Percentiles rank a stretch among this genome's conserved stretches.
Conservation (phyloP, 2,797 vertebrate genomes). For the Rallus crepitans region DNA sequence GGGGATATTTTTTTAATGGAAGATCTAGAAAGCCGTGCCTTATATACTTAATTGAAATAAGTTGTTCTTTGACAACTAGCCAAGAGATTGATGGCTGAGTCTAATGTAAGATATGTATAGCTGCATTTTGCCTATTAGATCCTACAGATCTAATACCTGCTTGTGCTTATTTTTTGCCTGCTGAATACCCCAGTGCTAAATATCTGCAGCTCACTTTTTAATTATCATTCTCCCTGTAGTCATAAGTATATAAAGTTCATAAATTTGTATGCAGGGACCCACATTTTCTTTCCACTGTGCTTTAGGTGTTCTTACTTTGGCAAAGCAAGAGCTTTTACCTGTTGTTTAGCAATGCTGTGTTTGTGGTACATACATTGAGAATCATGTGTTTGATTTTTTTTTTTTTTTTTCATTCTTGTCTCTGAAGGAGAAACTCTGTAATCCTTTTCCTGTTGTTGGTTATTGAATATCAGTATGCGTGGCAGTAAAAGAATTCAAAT, state of each 20-base stretch:
- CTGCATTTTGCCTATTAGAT: background rate
- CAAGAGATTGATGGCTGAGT: background rate
- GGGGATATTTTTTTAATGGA: background rate
- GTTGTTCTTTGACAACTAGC: background rate
- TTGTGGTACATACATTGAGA: background rate
- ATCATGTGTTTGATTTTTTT: background rate
- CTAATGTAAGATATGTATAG: background rate
- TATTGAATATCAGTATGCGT: background rate
- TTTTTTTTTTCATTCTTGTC: slow-evolving; percentile 1
- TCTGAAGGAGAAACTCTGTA: background rate
- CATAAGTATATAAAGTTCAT: background rate
- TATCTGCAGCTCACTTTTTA: background rate
- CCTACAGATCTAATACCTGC: background rate
- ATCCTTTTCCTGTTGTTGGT: background rate
- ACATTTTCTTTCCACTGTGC: background rate
- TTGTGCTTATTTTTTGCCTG: background rate
- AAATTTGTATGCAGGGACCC: background rate
- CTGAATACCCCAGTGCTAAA: background rate
- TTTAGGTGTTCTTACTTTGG: background rate
- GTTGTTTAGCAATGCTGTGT: background rate
- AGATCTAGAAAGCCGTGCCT: background rate
- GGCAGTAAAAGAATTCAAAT: background rate
- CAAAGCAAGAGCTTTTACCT: background rate
- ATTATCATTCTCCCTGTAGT: background rate
- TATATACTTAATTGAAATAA: background rate